Evolutionary conservation across 2,113 vertebrate genomes (phyloP).

Genomic region (Parus major): DNA sequence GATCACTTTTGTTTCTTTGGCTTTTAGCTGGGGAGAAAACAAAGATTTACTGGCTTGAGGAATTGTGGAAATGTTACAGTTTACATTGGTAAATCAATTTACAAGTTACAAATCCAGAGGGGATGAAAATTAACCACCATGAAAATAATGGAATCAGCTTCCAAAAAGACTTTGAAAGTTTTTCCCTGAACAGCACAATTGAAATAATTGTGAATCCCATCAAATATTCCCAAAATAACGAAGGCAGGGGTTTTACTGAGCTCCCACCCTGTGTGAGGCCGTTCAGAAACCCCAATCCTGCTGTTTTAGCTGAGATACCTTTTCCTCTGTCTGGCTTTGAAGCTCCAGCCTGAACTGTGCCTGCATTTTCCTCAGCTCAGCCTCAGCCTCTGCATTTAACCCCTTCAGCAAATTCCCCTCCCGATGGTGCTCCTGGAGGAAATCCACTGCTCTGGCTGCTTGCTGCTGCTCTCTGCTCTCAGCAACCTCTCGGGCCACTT

Average conservation of each 20-base stretch:
- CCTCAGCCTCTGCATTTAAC: background rate
- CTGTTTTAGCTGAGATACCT: background rate
- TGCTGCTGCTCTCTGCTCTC: background rate
- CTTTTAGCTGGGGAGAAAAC: slow-evolving; percentile 4
- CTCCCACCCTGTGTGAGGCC: background rate
- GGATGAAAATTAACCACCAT: rapidly evolving
- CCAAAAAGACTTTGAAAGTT: too few species aligned
- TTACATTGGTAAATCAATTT: too few species aligned
- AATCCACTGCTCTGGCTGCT: background rate
- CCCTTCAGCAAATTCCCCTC: background rate
- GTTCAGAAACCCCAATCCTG: rapidly evolving
- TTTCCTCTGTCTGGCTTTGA: background rate
- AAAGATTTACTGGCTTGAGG: background rate
- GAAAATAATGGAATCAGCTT: background rate
- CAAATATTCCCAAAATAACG: background rate
- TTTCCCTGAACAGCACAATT: background rate
- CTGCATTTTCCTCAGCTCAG: slow-evolving; percentile 7
- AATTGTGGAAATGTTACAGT: background rate
- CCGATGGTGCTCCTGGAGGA: slow-evolving; percentile 22
- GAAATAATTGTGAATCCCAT: background rate
- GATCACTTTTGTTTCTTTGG: background rate
- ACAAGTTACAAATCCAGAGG: background rate
- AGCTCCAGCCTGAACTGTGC: slow-evolving; percentile 16
- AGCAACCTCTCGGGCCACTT: background rate
- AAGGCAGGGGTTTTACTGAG: background rate